Percentiles rank a stretch among this genome's conserved stretches.
Conservation (phyloP, 2,888 invertebrate species). For the Sarcophaga caerulescens region DNA sequence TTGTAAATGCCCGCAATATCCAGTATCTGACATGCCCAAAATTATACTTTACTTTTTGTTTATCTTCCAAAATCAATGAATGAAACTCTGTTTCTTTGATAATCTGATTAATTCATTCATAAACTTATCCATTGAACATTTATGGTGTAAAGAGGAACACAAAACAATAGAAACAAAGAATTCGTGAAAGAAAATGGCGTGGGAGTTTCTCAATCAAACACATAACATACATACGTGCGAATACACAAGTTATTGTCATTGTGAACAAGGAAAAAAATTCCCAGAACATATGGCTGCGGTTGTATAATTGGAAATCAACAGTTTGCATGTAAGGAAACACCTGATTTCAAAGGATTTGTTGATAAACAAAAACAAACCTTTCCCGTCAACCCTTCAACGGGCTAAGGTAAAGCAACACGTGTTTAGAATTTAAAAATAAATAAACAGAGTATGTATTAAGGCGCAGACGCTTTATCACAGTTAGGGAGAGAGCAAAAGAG, state of each 20-base stretch:
- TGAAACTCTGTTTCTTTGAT: neutral
- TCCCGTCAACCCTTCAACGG: neutral
- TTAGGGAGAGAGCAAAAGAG: neutral
- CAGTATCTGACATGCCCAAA: neutral
- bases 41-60: neutral
- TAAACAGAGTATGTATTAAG: slow-evolving; percentile 16
- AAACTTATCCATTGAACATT: slow-evolving; percentile 41
- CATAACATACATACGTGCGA: too few relatives aligned
- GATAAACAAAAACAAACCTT: slow-evolving; percentile 57
- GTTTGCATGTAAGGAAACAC: neutral
- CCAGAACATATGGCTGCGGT: neutral
- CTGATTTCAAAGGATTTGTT: slow-evolving; percentile 58
- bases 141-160: neutral
- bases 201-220: neutral
- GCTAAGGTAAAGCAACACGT: slow-evolving; percentile 60
- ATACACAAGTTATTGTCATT: too few relatives aligned
- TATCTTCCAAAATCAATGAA: neutral
- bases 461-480: neutral
- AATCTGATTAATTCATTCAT: slow-evolving; percentile 42
- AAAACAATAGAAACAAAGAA: neutral
- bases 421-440: slow-evolving; percentile 39
- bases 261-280: neutral
- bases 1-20: too few relatives aligned
- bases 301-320: slow-evolving; percentile 32
- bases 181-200: neutral